Conservation (phyloP, 2,888 invertebrate genomes). For the Meliscaeva auricollis region DNA sequence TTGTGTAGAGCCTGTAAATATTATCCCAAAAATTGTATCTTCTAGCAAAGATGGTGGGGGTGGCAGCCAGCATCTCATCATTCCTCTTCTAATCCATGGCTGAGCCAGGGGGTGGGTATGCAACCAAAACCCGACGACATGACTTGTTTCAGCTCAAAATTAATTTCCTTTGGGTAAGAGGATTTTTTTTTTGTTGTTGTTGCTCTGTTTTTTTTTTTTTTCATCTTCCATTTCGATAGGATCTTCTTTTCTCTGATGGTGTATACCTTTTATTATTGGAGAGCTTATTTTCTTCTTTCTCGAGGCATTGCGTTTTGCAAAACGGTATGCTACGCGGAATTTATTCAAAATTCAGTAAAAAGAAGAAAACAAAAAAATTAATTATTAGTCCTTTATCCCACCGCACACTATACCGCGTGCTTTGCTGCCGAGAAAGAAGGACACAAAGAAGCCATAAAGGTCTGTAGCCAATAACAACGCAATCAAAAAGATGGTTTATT, state of each 20-base stretch:
- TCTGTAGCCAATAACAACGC: constrained; percentile 50
- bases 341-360: constrained; percentile 69
- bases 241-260: constrained; percentile 13
- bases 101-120: not conserved
- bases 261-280: constrained; percentile 15
- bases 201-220: constrained; percentile 18
- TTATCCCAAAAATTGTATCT: constrained; percentile 27
- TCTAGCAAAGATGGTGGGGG: too few species aligned
- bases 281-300: constrained; percentile 1
- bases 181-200: constrained; percentile 29
- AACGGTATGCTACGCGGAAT: constrained; percentile 58
- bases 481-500: constrained; percentile 67
- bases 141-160: constrained; percentile 54
- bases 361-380: constrained; percentile 50
- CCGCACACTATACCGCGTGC: not conserved
- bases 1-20: constrained; percentile 29
- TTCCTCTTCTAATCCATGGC: constrained; percentile 7
- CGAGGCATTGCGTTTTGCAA: constrained; percentile 32
- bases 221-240: constrained; percentile 35
- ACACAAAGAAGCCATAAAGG: constrained; percentile 4
- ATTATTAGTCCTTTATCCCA: constrained; percentile 56
- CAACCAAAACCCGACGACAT: constrained; percentile 27
- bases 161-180: constrained; percentile 68
- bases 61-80: not conserved
- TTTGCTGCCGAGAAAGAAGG: not conserved